A percentile compares a stretch with the other conserved stretches of the same genome.
phyloP scores from a whole-genome alignment of 2,797 vertebrate species.

The Hyperoplus immaculatus region DNA sequence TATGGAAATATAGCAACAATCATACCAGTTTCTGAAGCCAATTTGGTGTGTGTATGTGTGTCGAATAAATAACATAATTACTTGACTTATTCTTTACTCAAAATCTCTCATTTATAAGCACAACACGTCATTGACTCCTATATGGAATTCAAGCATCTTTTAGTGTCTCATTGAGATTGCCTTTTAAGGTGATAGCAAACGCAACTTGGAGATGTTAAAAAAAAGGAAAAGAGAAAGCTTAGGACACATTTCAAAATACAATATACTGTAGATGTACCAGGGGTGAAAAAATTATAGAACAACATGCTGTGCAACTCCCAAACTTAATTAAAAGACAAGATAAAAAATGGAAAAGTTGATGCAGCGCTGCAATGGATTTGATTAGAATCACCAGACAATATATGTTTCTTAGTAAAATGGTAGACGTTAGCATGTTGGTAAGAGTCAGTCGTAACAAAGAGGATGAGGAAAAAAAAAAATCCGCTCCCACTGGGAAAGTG shows the following conservation, averaged over 20 bases:
- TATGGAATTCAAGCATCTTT: not conserved
- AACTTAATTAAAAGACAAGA: not conserved
- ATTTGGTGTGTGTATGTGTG: not conserved
- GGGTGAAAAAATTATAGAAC: not conserved
- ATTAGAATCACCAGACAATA: conserved; percentile 1
- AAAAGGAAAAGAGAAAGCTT: not conserved
- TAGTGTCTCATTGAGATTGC: not conserved
- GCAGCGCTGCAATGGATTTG: conserved; percentile 15
- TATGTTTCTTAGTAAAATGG: conserved; percentile 15
- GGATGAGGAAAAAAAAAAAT: not conserved
- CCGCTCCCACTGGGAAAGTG: conserved; percentile 1
- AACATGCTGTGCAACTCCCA: not conserved
- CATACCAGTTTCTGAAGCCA: too few species aligned
- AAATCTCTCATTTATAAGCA: not conserved
- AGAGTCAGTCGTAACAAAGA: conserved; percentile 9
- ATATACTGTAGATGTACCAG: not conserved
- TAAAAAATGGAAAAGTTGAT: conserved; percentile 28
- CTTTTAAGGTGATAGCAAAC: not conserved
- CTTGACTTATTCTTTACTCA: not conserved
- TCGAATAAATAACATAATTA: not conserved
- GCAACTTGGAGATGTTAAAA: not conserved
- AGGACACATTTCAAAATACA: conserved; percentile 3
- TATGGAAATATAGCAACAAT: not conserved
- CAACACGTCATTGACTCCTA: not conserved
- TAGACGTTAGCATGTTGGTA: conserved; percentile 2